Evolutionary conservation across 2,888 invertebrate genomes (phyloP).

Genomic region (Leptogaster cylindrica): DNA sequence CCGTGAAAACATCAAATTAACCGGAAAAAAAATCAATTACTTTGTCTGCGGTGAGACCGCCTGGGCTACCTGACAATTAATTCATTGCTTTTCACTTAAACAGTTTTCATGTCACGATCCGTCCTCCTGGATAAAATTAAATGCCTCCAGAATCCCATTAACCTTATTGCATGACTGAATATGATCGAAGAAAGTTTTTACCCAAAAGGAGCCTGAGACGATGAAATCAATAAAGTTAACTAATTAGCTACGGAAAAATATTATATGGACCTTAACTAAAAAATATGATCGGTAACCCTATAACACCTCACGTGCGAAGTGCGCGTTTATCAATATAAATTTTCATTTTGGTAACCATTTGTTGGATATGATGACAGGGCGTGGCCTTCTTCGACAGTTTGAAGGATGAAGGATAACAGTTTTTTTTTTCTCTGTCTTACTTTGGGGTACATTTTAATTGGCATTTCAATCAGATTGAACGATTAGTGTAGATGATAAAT

Average conservation of each 20-base stretch:
- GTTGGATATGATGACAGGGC: not conserved
- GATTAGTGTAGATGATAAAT: not conserved
- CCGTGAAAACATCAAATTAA: conserved; percentile 28
- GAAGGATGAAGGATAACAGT: not conserved
- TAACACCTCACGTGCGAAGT: conserved; percentile 34
- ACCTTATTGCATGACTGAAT: conserved; percentile 22
- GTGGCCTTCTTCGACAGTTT: not conserved
- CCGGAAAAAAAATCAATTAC: conserved; percentile 34
- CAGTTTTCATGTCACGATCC: conserved; percentile 38
- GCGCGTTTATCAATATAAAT: conserved; percentile 16
- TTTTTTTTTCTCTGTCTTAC: no score
- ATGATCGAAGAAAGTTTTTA: conserved; percentile 22
- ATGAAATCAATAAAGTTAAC: conserved; percentile 37
- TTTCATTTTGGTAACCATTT: not conserved
- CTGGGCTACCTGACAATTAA: conserved; percentile 29
- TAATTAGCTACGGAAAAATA: conserved; percentile 32
- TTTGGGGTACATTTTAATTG: no score
- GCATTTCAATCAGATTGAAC: no score
- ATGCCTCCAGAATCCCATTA: conserved; percentile 29
- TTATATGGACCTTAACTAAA: conserved; percentile 10
- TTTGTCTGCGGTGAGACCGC: conserved; percentile 27
- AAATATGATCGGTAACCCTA: conserved; percentile 10
- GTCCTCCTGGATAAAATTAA: conserved; percentile 30
- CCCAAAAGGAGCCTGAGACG: conserved; percentile 18
- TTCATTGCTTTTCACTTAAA: conserved; percentile 40